phyloP scores from a whole-genome alignment of 2,797 vertebrate genomes.

The Cryptoprocta ferox region DNA sequence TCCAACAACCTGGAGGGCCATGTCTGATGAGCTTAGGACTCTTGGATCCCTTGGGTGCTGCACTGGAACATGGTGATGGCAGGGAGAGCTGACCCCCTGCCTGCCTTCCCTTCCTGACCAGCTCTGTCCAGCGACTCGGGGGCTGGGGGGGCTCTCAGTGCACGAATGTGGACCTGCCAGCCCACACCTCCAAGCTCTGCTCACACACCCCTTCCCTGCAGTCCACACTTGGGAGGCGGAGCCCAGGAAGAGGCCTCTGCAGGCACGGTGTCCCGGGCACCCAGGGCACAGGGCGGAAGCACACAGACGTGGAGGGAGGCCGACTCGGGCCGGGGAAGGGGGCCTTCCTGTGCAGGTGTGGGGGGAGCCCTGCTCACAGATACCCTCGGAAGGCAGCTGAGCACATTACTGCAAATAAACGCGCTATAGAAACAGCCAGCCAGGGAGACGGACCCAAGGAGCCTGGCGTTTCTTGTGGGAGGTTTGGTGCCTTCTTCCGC shows the following conservation, averaged over 20 bases:
- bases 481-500: no score
- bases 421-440: not conserved
- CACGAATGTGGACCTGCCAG: not conserved
- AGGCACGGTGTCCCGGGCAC: not conserved
- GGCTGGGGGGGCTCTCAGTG: not conserved
- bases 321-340: not conserved
- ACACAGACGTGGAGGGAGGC: rapidly evolving
- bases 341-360: not conserved
- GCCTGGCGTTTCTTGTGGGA: no score
- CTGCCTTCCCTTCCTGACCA: not conserved
- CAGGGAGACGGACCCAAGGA: not conserved
- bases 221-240: not conserved
- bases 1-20: not conserved
- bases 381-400: not conserved
- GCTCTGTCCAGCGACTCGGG: not conserved
- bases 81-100: not conserved
- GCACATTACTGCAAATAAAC: not conserved
- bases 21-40: not conserved
- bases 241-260: not conserved
- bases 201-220: not conserved
- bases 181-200: not conserved
- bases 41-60: not conserved
- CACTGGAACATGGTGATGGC: not conserved
- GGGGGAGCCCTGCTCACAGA: not conserved
- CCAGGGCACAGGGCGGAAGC: not conserved